Evolutionary conservation across 2,113 vertebrate species (phyloP).

Genomic region (Columbina picui): DNA sequence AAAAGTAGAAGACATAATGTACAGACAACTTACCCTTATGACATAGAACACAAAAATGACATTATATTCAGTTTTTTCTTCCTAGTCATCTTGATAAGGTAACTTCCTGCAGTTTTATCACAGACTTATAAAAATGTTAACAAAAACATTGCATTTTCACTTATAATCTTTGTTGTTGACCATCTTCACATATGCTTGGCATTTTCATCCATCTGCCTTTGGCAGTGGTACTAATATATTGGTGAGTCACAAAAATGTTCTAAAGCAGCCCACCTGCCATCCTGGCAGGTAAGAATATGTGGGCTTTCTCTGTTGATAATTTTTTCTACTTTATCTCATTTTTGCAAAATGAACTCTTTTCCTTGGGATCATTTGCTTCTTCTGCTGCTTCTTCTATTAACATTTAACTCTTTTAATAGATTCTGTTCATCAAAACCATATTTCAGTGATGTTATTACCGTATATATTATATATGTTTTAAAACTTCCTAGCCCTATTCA

Average conservation of each 20-base stretch:
- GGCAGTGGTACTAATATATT: neutral
- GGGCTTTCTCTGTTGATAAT: neutral
- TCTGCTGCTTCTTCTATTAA: neutral
- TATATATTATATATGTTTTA: neutral
- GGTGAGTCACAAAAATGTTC: slow-evolving; percentile 13
- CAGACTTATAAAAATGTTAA: neutral
- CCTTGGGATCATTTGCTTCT: neutral
- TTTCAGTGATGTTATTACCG: neutral
- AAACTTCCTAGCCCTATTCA: neutral
- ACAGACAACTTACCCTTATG: neutral
- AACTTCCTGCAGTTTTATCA: neutral
- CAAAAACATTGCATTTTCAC: neutral
- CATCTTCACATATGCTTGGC: slow-evolving; percentile 39
- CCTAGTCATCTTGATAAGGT: neutral
- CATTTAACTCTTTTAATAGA: neutral
- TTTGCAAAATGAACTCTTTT: neutral
- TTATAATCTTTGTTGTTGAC: slow-evolving; percentile 4
- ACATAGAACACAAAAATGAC: neutral
- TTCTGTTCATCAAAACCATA: neutral
- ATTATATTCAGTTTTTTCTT: neutral
- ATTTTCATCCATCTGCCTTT: slow-evolving; percentile 50
- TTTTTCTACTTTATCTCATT: neutral
- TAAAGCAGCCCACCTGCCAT: neutral
- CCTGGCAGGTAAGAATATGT: neutral
- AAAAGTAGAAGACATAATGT: neutral